Base-by-base conservation (phyloP, 2,113 vertebrate species). In the Cryptomyrus ogoouensis region DNA sequence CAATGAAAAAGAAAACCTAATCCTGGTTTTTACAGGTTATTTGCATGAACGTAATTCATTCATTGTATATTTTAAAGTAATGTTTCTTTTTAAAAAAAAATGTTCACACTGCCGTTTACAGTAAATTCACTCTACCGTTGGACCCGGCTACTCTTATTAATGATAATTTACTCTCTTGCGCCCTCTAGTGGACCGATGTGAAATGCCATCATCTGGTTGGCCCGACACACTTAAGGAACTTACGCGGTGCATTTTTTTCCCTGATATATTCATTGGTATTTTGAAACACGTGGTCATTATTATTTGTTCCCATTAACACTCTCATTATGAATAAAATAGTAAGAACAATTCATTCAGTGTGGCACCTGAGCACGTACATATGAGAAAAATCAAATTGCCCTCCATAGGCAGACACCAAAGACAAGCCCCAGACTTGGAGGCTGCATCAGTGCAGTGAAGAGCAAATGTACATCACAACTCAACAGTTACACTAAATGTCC, bases 151-250 rank as follows among this genome's bases (percentile, higher is more conserved):
- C 42, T 31, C 24, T 50, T 77, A 31, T 50, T 53, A 87, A 31
- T 52, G 49, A 83, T 89, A 52, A 53, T 52, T 89, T 80, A 89
- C 77, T 89, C 46, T 89, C 31, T 66, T 83, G 52, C 88, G n/a
- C 74, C 74, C 88, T 89, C 88, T 89, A 58, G 88, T 89, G 88
- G 52, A 53, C 35, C 4, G 42, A 53, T 52, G 17, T 42, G 44
- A 39, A 89, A 89, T 31, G 49, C 21, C 50, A 31, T 35, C 50
- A 50, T 87, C 21, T 35, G n/a, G 31, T 6, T 56, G 50, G 49
- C 9, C n/a, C 21, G 21, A 58, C 19, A 24, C 56, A 88, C 31
- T 47, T 84, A 3, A 47, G 35, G 42, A n/a, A 84, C 42, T 84
- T 47, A 44, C 0, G 2, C 10, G n/a, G 24, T 5, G 35, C 39